These are phyloP conservation scores for Chaetops frenatus DNA, from an alignment of 2,113 vertebrate genomes.

Conservation along the genomic window DNA sequence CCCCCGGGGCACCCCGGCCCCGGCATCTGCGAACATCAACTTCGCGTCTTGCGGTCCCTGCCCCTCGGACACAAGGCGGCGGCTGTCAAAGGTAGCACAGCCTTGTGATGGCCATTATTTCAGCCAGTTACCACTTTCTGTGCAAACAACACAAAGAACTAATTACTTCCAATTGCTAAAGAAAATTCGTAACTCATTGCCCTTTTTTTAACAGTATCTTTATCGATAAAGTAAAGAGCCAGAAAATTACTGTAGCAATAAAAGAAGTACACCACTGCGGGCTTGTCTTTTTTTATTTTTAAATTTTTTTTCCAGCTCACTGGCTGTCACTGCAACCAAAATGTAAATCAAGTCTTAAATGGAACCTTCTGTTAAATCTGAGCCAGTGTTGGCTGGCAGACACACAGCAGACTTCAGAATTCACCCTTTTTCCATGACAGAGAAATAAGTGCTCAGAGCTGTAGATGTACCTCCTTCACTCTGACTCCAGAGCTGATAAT, in stretches of 20 bases:
- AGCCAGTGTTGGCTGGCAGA: background rate
- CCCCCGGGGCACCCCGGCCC: background rate
- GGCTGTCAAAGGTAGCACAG: background rate
- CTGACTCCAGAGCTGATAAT: background rate
- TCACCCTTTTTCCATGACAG: background rate
- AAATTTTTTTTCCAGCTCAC: background rate
- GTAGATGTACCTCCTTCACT: background rate
- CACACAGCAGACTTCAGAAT: background rate
- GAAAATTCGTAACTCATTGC: accelerated
- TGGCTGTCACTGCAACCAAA: background rate
- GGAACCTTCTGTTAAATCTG: background rate
- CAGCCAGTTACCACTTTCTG: background rate
- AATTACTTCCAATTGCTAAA: background rate
- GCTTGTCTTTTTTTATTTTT: background rate
- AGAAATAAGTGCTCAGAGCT: background rate
- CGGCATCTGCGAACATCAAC: accelerated
- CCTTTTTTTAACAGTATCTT: background rate
- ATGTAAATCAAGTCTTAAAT: background rate
- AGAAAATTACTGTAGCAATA: background rate
- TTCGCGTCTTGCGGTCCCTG: too few relatives aligned
- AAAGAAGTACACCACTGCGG: background rate
- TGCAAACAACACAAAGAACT: background rate
- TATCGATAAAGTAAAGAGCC: background rate
- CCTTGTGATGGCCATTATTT: accelerated
- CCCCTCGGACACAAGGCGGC: too few relatives aligned